Evolutionary conservation across 1,140 invertebrate genomes (phyloP).

Genomic region (Bombyx mori): DNA sequence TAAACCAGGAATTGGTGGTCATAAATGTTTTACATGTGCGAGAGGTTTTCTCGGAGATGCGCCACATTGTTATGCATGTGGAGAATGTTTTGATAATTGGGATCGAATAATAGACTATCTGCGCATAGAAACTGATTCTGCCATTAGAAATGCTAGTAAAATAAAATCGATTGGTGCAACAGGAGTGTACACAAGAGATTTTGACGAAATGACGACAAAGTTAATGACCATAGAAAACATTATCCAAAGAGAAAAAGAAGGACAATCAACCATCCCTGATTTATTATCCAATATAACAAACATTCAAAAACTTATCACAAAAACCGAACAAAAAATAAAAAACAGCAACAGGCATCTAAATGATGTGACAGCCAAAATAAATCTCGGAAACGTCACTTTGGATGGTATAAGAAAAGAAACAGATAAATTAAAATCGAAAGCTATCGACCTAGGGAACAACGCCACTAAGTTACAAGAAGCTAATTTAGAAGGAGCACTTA

Average conservation of each 20-base stretch:
- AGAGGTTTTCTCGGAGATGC: conserved; percentile 92
- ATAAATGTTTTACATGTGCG: conserved; percentile 95
- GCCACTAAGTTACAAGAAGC: conserved; percentile 94
- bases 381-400: conserved; percentile 83
- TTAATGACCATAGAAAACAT: conserved; percentile 84
- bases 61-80: conserved; percentile 93
- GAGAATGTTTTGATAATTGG: conserved; percentile 99
- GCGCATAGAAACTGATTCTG: conserved; percentile 77
- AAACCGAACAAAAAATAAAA: conserved; percentile 64
- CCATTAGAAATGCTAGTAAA: conserved; percentile 87
- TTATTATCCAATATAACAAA: conserved; percentile 61
- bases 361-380: conserved; percentile 83
- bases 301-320: conserved; percentile 63
- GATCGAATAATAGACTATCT: conserved; percentile 86
- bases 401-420: conserved; percentile 82
- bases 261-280: conserved; percentile 80
- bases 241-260: conserved; percentile 82
- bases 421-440: conserved; percentile 80
- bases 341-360: conserved; percentile 77
- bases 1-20: conserved; percentile 91
- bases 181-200: conserved; percentile 94
- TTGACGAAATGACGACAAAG: conserved; percentile 90
- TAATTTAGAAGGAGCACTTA: conserved; percentile 94
- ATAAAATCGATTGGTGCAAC: conserved; percentile 94
- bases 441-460: conserved; percentile 83